Conservation (phyloP, 2,797 vertebrate species). For the Sitta carolinensis region DNA sequence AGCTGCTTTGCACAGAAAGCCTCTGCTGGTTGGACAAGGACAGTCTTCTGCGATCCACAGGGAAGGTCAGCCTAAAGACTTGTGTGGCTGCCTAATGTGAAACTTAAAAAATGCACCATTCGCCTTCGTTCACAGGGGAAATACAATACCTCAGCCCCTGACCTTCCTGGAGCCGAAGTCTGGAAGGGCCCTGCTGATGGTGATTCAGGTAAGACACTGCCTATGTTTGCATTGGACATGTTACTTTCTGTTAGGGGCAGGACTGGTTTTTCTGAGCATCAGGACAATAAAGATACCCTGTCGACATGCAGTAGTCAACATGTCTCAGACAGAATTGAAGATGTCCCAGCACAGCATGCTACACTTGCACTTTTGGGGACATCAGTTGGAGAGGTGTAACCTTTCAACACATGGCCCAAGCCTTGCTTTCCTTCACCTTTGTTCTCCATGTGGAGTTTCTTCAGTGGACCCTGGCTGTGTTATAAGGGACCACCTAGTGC, state of each 20-base stretch:
- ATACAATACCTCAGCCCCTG: not conserved
- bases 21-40: constrained; percentile 4
- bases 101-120: constrained; percentile 12
- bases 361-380: not conserved
- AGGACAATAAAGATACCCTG: not conserved
- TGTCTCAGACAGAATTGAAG: not conserved
- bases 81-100: not conserved
- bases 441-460: not conserved
- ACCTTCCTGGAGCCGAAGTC: not conserved
- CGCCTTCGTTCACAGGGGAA: constrained; percentile 21
- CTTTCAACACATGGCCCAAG: not conserved
- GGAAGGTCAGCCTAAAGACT: not conserved
- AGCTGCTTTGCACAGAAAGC: not conserved
- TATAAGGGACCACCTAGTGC: not conserved
- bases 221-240: not conserved
- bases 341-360: not conserved
- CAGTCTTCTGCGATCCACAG: not conserved
- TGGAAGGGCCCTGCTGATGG: not conserved
- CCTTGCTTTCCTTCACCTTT: not conserved
- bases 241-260: not conserved
- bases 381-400: not conserved
- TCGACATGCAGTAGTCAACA: rapidly evolving
- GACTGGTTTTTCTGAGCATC: not conserved
- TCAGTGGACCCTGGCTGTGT: not conserved
- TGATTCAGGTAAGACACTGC: not conserved